A percentile compares a stretch with the other conserved stretches of the same genome.
These are phyloP conservation scores for Galerucella pusilla DNA, from an alignment of 2,888 invertebrate species.

Conservation along the genomic window DNA sequence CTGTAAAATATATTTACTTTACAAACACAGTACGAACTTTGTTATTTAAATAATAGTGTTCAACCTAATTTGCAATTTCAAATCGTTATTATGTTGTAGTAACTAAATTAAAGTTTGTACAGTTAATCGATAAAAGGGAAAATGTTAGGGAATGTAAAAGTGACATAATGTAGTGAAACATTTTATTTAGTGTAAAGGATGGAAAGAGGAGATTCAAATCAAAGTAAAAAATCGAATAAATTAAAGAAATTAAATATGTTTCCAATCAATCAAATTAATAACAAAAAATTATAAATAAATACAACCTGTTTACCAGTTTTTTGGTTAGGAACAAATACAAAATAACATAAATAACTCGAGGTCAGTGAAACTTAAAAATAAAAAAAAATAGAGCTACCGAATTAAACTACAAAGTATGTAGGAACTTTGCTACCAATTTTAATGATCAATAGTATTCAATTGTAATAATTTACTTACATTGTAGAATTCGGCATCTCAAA, in stretches of 20 bases:
- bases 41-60: not conserved
- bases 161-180: no score
- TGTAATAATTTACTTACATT: not conserved
- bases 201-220: not conserved
- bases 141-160: no score
- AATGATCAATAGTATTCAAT: no score
- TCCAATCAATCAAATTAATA: not conserved
- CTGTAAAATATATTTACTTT: not conserved
- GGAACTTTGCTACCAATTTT: no score
- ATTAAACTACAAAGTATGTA: constrained; percentile 37
- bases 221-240: not conserved
- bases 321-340: constrained; percentile 1
- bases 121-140: not conserved
- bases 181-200: not conserved
- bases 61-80: not conserved
- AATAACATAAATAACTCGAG: constrained; percentile 49
- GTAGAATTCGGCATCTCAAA: constrained; percentile 37
- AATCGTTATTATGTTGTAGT: not conserved
- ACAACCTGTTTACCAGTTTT: no score
- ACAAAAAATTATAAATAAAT: no score
- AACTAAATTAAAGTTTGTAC: not conserved
- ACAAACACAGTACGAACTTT: not conserved
- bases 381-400: constrained; percentile 55
- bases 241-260: not conserved
- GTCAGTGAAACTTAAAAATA: constrained; percentile 47